Conservation (phyloP, 2,797 vertebrate species). For the Anomalospiza imberbis region DNA sequence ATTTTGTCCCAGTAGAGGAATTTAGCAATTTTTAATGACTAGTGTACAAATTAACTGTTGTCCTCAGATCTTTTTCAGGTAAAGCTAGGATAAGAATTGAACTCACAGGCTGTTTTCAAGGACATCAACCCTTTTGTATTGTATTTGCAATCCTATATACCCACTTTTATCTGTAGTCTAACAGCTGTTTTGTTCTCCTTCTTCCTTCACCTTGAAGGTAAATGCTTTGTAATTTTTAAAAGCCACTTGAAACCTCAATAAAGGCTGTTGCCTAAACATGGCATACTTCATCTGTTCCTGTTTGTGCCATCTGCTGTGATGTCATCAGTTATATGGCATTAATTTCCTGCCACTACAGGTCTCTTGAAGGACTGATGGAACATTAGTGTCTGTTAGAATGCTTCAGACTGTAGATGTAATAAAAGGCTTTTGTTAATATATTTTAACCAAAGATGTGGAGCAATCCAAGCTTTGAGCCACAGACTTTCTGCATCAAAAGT, state of each 20-base stretch:
- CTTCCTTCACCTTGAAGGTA: constrained; percentile 71
- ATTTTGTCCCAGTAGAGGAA: constrained; percentile 77
- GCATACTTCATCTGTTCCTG: constrained; percentile 76
- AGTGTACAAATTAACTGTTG: constrained; percentile 75
- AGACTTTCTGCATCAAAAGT: constrained; percentile 70
- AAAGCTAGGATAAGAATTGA: constrained; percentile 68
- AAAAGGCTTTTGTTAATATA: constrained; percentile 80
- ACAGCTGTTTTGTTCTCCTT: constrained; percentile 68
- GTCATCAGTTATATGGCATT: constrained; percentile 73
- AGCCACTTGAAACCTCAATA: constrained; percentile 81
- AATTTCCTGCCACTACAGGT: constrained; percentile 76
- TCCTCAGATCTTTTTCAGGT: constrained; percentile 72
- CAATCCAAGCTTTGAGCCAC: constrained; percentile 77
- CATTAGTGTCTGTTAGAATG: constrained; percentile 74
- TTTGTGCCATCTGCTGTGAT: constrained; percentile 77
- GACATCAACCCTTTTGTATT: constrained; percentile 74
- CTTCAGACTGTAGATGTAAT: constrained; percentile 80
- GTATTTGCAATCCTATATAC: constrained; percentile 60
- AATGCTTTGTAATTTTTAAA: constrained; percentile 75
- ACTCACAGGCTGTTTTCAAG: constrained; percentile 65
- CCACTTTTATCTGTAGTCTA: constrained; percentile 68
- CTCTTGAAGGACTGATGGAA: constrained; percentile 76
- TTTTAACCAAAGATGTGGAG: constrained; percentile 92
- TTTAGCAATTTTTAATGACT: constrained; percentile 76
- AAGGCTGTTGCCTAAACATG: constrained; percentile 81